Evolutionary conservation across 2,797 vertebrate genomes (phyloP).

Genomic region (Glossophaga mutica): DNA sequence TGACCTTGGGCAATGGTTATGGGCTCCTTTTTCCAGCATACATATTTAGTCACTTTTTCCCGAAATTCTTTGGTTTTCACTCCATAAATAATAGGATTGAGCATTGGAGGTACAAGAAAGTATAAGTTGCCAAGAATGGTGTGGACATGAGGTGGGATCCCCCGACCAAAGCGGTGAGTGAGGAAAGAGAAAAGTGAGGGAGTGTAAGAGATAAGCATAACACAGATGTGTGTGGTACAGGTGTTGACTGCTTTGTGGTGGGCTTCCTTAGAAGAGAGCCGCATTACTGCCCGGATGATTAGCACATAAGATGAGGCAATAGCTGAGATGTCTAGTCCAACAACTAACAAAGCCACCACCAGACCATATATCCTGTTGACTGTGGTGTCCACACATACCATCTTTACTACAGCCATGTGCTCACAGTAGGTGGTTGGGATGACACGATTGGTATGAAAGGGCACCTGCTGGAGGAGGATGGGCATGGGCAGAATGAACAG

Average conservation of each 20-base stretch:
- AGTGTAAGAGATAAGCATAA: slow-evolving; percentile 71
- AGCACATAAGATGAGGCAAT: slow-evolving; percentile 71
- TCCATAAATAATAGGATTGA: slow-evolving; percentile 74
- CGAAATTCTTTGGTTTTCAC: slow-evolving; percentile 72
- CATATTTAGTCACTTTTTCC: slow-evolving; percentile 58
- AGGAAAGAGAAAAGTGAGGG: slow-evolving; percentile 72
- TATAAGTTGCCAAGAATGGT: slow-evolving; percentile 74
- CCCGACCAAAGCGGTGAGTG: slow-evolving; percentile 59
- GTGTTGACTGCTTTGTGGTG: slow-evolving; percentile 72
- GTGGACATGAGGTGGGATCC: slow-evolving; percentile 58
- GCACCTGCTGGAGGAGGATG: slow-evolving; percentile 61
- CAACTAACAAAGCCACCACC: slow-evolving; percentile 61
- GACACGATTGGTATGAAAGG: slow-evolving; percentile 18
- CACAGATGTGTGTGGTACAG: slow-evolving; percentile 72
- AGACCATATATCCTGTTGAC: slow-evolving; percentile 67
- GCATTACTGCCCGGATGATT: slow-evolving; percentile 63
- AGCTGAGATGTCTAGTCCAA: slow-evolving; percentile 55
- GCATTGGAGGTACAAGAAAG: slow-evolving; percentile 71
- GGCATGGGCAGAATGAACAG: slow-evolving; percentile 71
- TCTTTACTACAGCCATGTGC: slow-evolving; percentile 75
- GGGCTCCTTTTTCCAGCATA: neutral
- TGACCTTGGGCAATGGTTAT: neutral
- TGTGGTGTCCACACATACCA: slow-evolving; percentile 68
- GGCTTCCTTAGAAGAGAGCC: slow-evolving; percentile 65
- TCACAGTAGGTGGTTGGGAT: slow-evolving; percentile 73